phyloP scores from a whole-genome alignment of 1,140 invertebrate species.

The Tetramorium alpestre region DNA sequence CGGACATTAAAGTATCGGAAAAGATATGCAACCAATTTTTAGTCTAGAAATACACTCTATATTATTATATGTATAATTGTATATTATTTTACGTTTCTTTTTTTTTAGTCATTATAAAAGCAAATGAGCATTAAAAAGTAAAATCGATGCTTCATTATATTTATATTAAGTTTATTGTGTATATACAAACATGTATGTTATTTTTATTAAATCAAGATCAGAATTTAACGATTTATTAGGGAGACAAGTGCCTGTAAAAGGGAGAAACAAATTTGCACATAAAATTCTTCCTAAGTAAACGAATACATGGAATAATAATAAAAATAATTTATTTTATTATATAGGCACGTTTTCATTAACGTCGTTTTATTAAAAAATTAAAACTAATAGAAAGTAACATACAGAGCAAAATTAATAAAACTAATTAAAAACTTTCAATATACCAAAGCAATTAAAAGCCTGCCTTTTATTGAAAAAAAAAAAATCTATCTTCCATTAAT shows the following conservation, averaged over 20 bases:
- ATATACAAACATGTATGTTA: background rate
- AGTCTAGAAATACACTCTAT: background rate
- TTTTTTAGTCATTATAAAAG: background rate
- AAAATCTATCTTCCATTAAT: background rate
- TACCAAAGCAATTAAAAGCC: background rate
- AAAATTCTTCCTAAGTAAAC: background rate
- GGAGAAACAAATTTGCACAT: background rate
- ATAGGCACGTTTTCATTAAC: background rate
- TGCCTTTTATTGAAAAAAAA: background rate
- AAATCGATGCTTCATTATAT: background rate
- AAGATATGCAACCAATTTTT: background rate
- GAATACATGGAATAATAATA: background rate
- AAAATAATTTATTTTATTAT: background rate
- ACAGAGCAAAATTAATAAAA: background rate
- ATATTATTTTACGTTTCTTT: background rate
- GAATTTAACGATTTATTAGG: background rate
- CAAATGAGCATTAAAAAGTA: background rate
- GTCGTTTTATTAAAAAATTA: background rate
- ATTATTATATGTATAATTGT: background rate
- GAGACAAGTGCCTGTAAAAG: background rate
- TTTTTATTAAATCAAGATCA: conserved; percentile 11
- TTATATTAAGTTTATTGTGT: background rate
- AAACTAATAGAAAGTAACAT: no score
- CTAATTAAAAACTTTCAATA: background rate
- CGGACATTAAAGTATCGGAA: background rate